phyloP scores from a whole-genome alignment of 2,888 invertebrate genomes.

The Pyrrhosoma nymphula region DNA sequence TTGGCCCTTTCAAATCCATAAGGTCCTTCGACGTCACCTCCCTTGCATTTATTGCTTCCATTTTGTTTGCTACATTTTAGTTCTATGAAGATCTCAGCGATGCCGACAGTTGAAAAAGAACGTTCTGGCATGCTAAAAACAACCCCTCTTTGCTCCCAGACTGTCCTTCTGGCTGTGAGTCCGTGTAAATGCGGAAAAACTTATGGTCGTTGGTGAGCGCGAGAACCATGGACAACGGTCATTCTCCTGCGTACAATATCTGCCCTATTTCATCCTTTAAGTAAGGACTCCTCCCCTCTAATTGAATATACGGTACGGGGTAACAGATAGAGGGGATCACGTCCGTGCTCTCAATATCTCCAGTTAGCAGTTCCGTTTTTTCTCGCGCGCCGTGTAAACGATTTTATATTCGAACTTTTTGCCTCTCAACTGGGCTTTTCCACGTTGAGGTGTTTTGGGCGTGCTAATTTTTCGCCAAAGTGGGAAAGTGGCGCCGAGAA shows the following conservation, averaged over 20 bases:
- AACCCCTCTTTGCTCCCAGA: too few relatives aligned
- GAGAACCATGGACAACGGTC: neutral
- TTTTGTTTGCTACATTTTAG: neutral
- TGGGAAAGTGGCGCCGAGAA: too few relatives aligned
- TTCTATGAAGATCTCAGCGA: neutral
- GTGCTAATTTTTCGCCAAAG: too few relatives aligned
- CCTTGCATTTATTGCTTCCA: neutral
- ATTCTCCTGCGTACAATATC: too few relatives aligned
- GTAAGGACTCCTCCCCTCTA: neutral
- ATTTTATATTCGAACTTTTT: too few relatives aligned
- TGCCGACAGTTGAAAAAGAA: too few relatives aligned
- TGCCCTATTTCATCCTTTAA: too few relatives aligned
- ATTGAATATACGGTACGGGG: neutral
- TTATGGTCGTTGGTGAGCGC: neutral
- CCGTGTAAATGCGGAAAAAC: neutral
- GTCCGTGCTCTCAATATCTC: neutral
- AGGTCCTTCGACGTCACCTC: neutral
- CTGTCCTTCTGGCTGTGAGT: too few relatives aligned
- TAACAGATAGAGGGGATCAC: neutral
- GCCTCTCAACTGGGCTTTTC: too few relatives aligned
- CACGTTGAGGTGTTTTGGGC: too few relatives aligned
- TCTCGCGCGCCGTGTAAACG: neutral
- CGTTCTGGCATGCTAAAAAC: too few relatives aligned
- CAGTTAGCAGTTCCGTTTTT: neutral
- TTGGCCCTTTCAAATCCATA: neutral